Conservation (phyloP, 2,888 invertebrate genomes). For the Mythimna lalbum region DNA sequence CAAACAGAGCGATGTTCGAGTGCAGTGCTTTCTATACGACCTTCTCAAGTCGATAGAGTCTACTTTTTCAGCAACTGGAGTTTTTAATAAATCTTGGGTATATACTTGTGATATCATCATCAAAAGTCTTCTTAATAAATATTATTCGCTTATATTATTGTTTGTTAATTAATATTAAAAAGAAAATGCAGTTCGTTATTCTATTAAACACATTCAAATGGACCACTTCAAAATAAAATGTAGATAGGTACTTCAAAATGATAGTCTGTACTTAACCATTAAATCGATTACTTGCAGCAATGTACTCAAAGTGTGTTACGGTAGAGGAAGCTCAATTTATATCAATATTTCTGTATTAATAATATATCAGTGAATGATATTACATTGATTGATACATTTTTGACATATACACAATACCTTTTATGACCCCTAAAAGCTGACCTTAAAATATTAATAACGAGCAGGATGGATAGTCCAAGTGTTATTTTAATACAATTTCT, state of each 20-base stretch:
- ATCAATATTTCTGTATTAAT: not conserved
- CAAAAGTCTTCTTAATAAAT: too few species aligned
- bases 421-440: slow-evolving; percentile 57
- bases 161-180: not conserved
- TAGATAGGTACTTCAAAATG: not conserved
- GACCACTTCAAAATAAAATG: not conserved
- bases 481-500: slow-evolving; percentile 75
- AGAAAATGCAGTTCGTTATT: not conserved
- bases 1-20: not conserved
- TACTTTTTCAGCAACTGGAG: not conserved
- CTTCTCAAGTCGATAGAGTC: not conserved
- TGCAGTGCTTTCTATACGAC: not conserved
- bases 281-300: not conserved
- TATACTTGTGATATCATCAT: too few species aligned
- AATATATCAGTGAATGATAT: not conserved
- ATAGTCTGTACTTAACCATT: not conserved
- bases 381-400: too few species aligned
- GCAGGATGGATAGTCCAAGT: slow-evolving; percentile 69
- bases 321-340: not conserved
- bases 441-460: slow-evolving; percentile 62
- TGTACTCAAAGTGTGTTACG: not conserved
- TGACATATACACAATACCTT: slow-evolving; percentile 5
- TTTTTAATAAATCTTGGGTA: too few species aligned
- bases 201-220: not conserved
- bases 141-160: not conserved